Percentiles rank a stretch among this genome's conserved stretches.
Conservation (phyloP, 2,113 vertebrate species). For the Pyxicephalus adspersus region DNA sequence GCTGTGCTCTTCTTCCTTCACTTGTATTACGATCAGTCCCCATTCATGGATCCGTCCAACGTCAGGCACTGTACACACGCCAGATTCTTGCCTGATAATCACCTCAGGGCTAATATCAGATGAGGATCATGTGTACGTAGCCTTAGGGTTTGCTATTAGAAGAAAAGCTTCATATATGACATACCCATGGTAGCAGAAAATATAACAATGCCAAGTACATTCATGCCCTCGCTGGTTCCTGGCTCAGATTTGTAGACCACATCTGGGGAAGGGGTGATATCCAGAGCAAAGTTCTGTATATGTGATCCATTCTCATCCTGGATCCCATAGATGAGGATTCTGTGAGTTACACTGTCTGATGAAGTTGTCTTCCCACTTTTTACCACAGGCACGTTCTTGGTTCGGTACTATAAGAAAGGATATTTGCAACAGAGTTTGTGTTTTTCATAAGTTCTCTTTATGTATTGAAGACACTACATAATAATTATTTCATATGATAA, state of each 20-base stretch:
- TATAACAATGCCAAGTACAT: constrained; percentile 96
- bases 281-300: constrained; percentile 90
- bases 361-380: constrained; percentile 75
- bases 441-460: no score
- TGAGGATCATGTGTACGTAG: no score
- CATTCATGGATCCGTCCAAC: no score
- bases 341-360: constrained; percentile 77
- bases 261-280: constrained; percentile 91
- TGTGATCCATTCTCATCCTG: constrained; percentile 90
- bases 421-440: no score
- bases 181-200: constrained; percentile 98
- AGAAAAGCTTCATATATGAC: constrained; percentile 32
- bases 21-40: no score
- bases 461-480: no score
- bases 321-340: constrained; percentile 85
- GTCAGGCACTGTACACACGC: no score
- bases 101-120: no score
- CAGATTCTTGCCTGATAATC: no score
- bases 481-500: no score
- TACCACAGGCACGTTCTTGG: constrained; percentile 82
- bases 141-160: neutral
- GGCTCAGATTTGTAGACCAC: constrained; percentile 90
- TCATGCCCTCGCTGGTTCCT: constrained; percentile 94
- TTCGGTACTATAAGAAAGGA: constrained; percentile 83
- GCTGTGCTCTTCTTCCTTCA: no score